Evolutionary conservation across 2,113 vertebrate species (phyloP), one percentile per base, ranked within the genome.

Genomic region (Aegotheles bennettii): DNA sequence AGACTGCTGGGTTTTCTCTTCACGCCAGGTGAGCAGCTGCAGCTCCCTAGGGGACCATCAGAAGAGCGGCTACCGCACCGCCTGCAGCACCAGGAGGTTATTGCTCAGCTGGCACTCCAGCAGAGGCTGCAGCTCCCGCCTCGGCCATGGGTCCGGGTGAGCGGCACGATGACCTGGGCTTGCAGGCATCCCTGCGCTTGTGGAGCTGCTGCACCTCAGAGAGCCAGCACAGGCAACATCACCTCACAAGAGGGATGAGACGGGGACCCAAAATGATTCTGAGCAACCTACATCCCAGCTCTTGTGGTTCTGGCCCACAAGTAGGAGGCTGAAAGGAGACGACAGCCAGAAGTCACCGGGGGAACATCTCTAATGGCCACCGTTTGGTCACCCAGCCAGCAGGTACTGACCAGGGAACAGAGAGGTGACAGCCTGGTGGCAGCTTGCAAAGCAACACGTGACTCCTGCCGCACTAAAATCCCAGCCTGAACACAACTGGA

Each of bases 141-240:
- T 40, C 4, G 7, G 57, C 13, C 28, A 29, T 0, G 0, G 59
- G 20, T 45, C 51, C 11, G 4, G 38, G 54, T 3, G 3, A 65
- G 51, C 2, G 2, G 51, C 18, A 43, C 0, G 9, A 31, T 36
- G 43, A 14, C 53, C 45, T 28, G 42, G 65, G 31, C 61, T 1
- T 15, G 51, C 38, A 50, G 36, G 25, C 5, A 61, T 68, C n/a
- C 35, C n/a, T 45, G 5, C 0, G 2, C 7, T 38, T 47, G 16
- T 0, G 1, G 59, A 63, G 33, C n/a, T 31, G 31, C 45, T 48
- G 61, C 2, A 2, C 7, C 13, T 35, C 2, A 0, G 40, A 83
- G 43, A 91, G 36, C 8, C 45, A 29, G 36, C 48, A 43, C 0
- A 0, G 48, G 12, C 35, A 63, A 40, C 0, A 0, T 31, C 48